Evolutionary conservation across 2,888 invertebrate genomes (phyloP).

Genomic region (Cremastinae sp.): DNA sequence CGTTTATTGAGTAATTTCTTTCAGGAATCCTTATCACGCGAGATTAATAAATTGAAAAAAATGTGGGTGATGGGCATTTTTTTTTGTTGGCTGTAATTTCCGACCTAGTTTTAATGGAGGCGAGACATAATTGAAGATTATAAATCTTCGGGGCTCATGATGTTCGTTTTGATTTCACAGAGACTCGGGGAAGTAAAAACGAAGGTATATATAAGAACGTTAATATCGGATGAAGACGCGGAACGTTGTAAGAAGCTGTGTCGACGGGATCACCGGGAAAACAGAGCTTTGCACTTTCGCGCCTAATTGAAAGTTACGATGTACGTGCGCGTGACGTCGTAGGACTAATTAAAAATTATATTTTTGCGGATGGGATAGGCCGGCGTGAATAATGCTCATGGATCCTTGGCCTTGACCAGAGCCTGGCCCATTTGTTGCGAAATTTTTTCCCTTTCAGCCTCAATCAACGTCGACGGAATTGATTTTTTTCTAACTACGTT

Average conservation of each 20-base stretch:
- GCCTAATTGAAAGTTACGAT: constrained; percentile 39
- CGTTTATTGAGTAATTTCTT: too few species aligned
- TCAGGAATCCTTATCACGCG: too few species aligned
- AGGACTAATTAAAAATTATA: constrained; percentile 42
- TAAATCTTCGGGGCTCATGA: too few species aligned
- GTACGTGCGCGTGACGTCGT: background rate
- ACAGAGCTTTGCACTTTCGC: constrained; percentile 39
- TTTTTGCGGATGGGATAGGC: background rate
- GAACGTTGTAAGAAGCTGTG: background rate
- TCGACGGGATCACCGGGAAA: constrained; percentile 8
- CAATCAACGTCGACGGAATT: background rate
- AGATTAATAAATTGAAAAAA: too few species aligned
- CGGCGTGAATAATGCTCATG: background rate
- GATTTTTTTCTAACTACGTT: background rate
- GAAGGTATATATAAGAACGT: background rate
- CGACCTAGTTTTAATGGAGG: too few species aligned
- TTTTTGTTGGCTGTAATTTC: too few species aligned
- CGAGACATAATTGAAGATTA: too few species aligned
- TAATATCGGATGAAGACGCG: constrained; percentile 14
- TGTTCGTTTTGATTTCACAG: too few species aligned
- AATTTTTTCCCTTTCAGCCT: too few species aligned
- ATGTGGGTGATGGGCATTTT: too few species aligned
- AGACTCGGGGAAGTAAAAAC: too few species aligned
- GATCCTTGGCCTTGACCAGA: background rate
- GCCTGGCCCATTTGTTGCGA: background rate